Percentiles rank a stretch among this genome's conserved stretches.
Evolutionary conservation across 2,113 vertebrate species (phyloP).

Genomic region (Ornithorhynchus anatinus): DNA sequence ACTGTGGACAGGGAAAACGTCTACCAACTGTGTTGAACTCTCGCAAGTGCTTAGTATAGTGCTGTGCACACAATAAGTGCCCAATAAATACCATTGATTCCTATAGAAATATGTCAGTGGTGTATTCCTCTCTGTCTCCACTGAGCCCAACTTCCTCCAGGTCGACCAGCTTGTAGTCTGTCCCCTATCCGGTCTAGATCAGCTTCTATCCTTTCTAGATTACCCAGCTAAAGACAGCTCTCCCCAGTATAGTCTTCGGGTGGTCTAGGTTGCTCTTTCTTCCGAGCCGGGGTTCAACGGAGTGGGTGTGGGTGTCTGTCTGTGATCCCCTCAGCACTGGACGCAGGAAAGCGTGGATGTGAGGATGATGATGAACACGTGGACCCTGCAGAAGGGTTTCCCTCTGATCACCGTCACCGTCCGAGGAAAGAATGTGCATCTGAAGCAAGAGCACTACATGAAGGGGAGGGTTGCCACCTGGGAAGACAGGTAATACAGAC

Average conservation of each 20-base stretch:
- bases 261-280: neutral
- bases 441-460: constrained; percentile 83
- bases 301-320: neutral
- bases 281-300: neutral
- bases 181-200: accelerated
- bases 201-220: too few relatives aligned
- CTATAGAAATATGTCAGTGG: too few relatives aligned
- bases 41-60: too few relatives aligned
- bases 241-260: too few relatives aligned
- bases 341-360: constrained; percentile 73
- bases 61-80: too few relatives aligned
- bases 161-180: too few relatives aligned
- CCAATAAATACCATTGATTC: too few relatives aligned
- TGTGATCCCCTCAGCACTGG: constrained; percentile 73
- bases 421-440: constrained; percentile 75
- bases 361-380: constrained; percentile 86
- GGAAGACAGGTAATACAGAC: constrained; percentile 72
- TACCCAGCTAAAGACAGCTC: too few relatives aligned
- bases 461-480: constrained; percentile 64
- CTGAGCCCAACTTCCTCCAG: too few relatives aligned
- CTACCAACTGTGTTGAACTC: too few relatives aligned
- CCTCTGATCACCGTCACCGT: constrained; percentile 83
- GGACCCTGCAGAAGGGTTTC: constrained; percentile 91
- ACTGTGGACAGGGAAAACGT: too few relatives aligned
- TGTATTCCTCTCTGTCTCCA: too few relatives aligned